phyloP scores from a whole-genome alignment of 2,797 vertebrate species.

The Podarcis lilfordi region DNA sequence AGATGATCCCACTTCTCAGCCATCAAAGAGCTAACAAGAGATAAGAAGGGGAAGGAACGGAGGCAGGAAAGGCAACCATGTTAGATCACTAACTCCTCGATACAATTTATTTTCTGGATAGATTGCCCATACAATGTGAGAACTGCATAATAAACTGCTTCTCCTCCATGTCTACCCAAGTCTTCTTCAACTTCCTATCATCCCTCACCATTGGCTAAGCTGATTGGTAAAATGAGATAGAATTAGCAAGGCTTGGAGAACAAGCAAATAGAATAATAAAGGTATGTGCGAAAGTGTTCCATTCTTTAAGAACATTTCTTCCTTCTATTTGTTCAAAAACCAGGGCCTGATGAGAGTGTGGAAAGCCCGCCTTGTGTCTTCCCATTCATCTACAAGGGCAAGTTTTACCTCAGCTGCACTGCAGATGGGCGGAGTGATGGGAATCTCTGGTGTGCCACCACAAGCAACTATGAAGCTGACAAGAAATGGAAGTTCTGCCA shows the following conservation, averaged over 20 bases:
- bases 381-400: conserved; percentile 5
- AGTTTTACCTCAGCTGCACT: conserved; percentile 17
- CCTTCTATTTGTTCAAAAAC: background rate
- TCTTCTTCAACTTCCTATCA: too few species aligned
- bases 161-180: too few species aligned
- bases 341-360: conserved; percentile 21
- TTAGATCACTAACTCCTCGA: too few species aligned
- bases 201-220: too few species aligned
- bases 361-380: conserved; percentile 20
- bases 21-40: too few species aligned
- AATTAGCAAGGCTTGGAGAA: background rate
- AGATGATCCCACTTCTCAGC: too few species aligned
- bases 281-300: background rate
- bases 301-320: background rate
- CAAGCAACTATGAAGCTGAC: background rate
- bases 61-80: too few species aligned
- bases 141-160: background rate
- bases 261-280: background rate
- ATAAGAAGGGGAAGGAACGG: too few species aligned
- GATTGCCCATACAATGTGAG: background rate
- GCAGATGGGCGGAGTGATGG: background rate
- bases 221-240: too few species aligned
- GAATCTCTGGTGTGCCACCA: conserved; percentile 23
- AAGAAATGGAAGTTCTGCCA: conserved; percentile 8
- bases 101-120: too few species aligned